These are phyloP conservation scores for Norana najaformis DNA, from an alignment of 2,888 invertebrate genomes.

Conservation along the genomic window DNA sequence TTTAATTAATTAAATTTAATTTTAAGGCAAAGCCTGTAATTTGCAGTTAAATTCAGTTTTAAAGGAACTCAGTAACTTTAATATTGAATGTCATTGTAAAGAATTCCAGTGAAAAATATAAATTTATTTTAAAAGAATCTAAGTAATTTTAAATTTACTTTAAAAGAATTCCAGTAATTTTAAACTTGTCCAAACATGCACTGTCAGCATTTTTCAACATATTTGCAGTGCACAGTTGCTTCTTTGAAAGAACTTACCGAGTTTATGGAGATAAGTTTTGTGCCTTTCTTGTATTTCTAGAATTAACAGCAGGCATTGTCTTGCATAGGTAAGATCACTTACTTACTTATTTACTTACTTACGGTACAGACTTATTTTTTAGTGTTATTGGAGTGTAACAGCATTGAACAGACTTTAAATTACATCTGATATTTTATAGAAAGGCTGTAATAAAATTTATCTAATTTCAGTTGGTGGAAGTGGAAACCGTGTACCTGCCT, in stretches of 20 bases:
- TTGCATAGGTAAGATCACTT: neutral
- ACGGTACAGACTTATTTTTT: no score
- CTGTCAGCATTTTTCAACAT: neutral
- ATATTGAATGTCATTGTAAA: neutral
- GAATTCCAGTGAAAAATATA: neutral
- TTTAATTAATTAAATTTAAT: neutral
- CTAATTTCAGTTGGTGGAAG: neutral
- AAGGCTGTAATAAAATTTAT: neutral
- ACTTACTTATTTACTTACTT: neutral
- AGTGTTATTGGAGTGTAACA: neutral
- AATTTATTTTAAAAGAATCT: neutral
- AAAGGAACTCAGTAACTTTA: neutral
- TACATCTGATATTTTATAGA: no score
- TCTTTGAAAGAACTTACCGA: neutral
- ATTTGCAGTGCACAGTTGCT: neutral
- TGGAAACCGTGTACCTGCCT: neutral
- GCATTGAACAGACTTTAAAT: neutral
- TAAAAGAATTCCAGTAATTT: neutral
- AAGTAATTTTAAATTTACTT: neutral
- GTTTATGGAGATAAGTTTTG: neutral
- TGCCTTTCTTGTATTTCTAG: neutral
- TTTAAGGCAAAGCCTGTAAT: neutral
- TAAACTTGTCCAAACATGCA: neutral
- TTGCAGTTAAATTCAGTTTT: neutral
- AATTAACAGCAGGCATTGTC: neutral